Conservation (phyloP, 2,888 invertebrate genomes). For the Drosophila conformis region DNA sequence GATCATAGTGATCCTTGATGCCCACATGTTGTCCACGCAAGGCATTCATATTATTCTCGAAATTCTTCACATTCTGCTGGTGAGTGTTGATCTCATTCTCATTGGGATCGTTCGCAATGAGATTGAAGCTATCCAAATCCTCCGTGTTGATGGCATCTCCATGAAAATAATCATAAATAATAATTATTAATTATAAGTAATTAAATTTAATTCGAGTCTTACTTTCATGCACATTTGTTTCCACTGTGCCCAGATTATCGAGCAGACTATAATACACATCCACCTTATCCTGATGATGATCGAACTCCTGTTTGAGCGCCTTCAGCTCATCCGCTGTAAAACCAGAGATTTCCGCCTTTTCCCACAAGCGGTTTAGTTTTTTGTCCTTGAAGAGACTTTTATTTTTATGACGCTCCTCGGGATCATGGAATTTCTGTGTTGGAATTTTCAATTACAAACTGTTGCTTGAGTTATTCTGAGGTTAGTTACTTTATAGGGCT, state of each 20-base stretch:
- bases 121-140: conserved; percentile 90
- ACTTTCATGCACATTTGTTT: conserved; percentile 89
- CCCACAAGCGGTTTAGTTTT: conserved; percentile 95
- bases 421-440: conserved; percentile 82
- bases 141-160: conserved; percentile 92
- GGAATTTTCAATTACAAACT: not conserved
- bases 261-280: conserved; percentile 94
- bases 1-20: conserved; percentile 92
- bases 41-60: conserved; percentile 89
- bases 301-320: conserved; percentile 94
- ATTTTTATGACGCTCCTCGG: conserved; percentile 88
- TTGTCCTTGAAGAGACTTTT: conserved; percentile 95
- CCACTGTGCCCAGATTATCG: conserved; percentile 88
- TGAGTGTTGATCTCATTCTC: conserved; percentile 86
- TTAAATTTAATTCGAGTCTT: conserved; percentile 65
- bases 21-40: conserved; percentile 91
- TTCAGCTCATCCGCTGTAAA: conserved; percentile 93
- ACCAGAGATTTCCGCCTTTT: conserved; percentile 94
- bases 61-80: conserved; percentile 84
- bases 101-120: conserved; percentile 87
- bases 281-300: conserved; percentile 96
- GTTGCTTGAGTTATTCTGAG: conserved; percentile 3
- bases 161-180: not conserved
- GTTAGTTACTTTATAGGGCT: conserved; percentile 76
- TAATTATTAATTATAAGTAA: not conserved